Conservation (phyloP, 1,140 invertebrate species). For the Anastatus disparis region DNA sequence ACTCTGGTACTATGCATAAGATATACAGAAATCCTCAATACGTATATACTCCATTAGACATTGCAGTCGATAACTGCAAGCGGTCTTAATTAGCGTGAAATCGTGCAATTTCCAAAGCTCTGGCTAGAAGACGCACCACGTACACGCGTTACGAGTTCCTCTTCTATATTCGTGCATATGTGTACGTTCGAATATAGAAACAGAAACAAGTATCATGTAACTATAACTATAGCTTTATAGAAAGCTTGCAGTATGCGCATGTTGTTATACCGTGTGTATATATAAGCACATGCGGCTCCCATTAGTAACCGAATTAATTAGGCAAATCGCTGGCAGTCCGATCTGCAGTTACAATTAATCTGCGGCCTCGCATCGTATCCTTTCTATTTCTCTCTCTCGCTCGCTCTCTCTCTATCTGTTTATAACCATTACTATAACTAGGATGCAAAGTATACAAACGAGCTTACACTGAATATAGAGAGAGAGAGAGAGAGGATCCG, state of each 20-base stretch:
- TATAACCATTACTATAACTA: neutral
- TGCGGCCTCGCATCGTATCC: constrained; percentile 37
- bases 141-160: no score
- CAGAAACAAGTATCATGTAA: no score
- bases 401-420: neutral
- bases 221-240: no score
- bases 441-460: neutral
- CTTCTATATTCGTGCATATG: no score
- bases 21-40: neutral
- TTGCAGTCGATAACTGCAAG: constrained; percentile 9
- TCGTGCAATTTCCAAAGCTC: constrained; percentile 30
- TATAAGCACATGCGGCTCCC: constrained; percentile 45
- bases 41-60: no score
- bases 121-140: neutral
- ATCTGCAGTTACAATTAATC: constrained; percentile 62
- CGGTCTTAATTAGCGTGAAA: constrained; percentile 29
- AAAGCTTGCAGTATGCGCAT: no score
- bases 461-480: neutral
- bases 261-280: no score
- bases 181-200: no score
- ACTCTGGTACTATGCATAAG: no score
- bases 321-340: constrained; percentile 61
- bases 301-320: constrained; percentile 68
- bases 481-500: neutral
- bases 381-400: constrained; percentile 16